These are phyloP conservation scores for Mechanitis mazaeus DNA, from an alignment of 2,888 invertebrate species.

Conservation along the genomic window DNA sequence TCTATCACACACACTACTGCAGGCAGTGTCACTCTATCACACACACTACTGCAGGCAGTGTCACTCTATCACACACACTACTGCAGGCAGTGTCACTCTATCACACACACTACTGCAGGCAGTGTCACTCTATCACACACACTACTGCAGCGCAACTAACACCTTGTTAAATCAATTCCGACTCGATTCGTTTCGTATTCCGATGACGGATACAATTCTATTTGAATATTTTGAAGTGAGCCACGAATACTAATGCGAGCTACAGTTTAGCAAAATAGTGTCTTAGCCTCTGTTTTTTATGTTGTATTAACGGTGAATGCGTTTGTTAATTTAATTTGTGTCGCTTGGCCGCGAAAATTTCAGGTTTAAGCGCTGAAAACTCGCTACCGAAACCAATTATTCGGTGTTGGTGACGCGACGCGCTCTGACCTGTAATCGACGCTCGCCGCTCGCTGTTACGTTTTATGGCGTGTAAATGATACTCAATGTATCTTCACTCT, in stretches of 20 bases:
- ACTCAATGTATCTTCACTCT: slow-evolving; percentile 17
- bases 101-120: no score
- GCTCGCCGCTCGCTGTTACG: slow-evolving; percentile 21
- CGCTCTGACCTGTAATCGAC: slow-evolving; percentile 25
- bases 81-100: background rate
- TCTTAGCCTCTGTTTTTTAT: slow-evolving; percentile 50
- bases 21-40: slow-evolving; percentile 10
- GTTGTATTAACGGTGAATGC: slow-evolving; percentile 64
- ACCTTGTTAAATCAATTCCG: slow-evolving; percentile 49
- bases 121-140: background rate
- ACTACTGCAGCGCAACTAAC: slow-evolving; percentile 37
- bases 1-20: background rate
- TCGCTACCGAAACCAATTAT: slow-evolving; percentile 32
- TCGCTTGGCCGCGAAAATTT: slow-evolving; percentile 30
- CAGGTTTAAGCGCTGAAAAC: slow-evolving; percentile 18
- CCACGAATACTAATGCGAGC: slow-evolving; percentile 57
- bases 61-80: background rate
- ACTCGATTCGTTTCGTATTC: slow-evolving; percentile 48
- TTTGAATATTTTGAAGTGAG: slow-evolving; percentile 68
- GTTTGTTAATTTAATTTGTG: slow-evolving; percentile 56
- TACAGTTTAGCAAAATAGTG: slow-evolving; percentile 66
- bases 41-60: slow-evolving; percentile 9
- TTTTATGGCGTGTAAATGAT: slow-evolving; percentile 29
- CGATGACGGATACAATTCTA: slow-evolving; percentile 57
- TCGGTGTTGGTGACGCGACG: slow-evolving; percentile 26